Evolutionary conservation across 2,113 vertebrate genomes (phyloP).

Genomic region (Aspidoscelis tigris): DNA sequence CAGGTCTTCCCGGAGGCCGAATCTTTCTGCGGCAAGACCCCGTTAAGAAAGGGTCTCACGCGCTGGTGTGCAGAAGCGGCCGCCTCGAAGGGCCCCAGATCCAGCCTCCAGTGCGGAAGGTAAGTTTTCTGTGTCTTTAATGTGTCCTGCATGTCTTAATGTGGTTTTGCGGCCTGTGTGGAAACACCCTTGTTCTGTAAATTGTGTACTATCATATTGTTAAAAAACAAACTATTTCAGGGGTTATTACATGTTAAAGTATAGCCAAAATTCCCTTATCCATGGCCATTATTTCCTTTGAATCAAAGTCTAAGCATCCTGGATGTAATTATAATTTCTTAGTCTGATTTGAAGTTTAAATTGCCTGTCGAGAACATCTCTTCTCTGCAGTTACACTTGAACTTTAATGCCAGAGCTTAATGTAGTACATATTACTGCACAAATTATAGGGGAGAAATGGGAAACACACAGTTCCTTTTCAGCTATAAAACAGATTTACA

Average conservation of each 20-base stretch:
- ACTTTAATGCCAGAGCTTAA: not conserved
- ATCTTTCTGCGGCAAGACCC: too few species aligned
- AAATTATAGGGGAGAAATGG: not conserved
- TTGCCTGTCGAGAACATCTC: not conserved
- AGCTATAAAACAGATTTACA: not conserved
- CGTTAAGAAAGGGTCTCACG: too few species aligned
- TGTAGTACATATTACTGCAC: not conserved
- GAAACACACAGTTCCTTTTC: not conserved
- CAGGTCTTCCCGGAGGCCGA: too few species aligned
- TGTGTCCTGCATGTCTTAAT: too few species aligned
- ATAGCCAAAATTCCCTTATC: not conserved
- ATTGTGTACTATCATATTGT: too few species aligned
- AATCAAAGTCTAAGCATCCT: not conserved
- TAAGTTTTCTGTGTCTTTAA: too few species aligned
- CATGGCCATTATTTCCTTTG: not conserved
- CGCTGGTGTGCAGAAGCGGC: too few species aligned
- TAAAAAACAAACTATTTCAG: not conserved
- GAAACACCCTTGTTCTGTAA: too few species aligned
- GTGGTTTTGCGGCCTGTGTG: too few species aligned
- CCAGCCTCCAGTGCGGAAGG: too few species aligned
- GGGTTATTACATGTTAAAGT: not conserved
- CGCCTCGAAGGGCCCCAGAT: too few species aligned
- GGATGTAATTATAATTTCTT: conserved; percentile 13
- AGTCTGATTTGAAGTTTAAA: conserved; percentile 15
- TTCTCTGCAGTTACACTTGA: not conserved